Evolutionary conservation across 2,797 vertebrate genomes (phyloP).

Genomic region (Schizopygopsis malacanthus): DNA sequence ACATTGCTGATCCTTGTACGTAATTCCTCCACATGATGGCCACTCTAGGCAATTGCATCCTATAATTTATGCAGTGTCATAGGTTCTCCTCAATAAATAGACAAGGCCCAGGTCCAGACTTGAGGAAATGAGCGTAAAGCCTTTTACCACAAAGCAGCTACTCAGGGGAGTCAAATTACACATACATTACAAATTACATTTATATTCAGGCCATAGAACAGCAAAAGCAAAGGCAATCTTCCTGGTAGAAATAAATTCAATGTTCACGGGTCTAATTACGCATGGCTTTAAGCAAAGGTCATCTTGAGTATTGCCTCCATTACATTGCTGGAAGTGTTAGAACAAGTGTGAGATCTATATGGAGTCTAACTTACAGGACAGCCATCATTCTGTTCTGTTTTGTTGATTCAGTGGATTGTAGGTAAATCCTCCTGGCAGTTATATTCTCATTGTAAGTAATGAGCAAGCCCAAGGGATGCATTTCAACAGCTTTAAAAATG

Average conservation of each 20-base stretch:
- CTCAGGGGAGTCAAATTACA: neutral
- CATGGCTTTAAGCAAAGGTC: conserved; percentile 5
- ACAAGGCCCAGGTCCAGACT: neutral
- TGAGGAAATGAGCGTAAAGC: neutral
- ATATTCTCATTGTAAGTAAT: conserved; percentile 39
- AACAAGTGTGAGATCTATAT: neutral
- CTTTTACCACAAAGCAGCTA: conserved; percentile 10
- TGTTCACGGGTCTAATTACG: conserved; percentile 1
- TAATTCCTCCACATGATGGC: conserved; percentile 33
- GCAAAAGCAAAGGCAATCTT: conserved; percentile 42
- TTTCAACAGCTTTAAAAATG: conserved; percentile 10
- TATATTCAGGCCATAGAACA: neutral
- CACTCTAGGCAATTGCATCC: neutral
- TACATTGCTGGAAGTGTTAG: conserved; percentile 15
- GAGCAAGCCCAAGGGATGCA: conserved; percentile 1
- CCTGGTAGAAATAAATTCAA: conserved; percentile 9
- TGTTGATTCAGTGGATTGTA: conserved; percentile 36
- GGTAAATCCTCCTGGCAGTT: conserved; percentile 15
- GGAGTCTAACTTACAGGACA: neutral
- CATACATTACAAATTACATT: neutral
- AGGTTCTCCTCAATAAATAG: neutral
- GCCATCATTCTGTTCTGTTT: neutral
- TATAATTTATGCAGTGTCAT: conserved; percentile 19
- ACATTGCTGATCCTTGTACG: conserved; percentile 12
- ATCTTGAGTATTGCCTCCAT: neutral